These are phyloP conservation scores for Oxyura jamaicensis DNA, from an alignment of 2,113 vertebrate genomes.

Conservation along the genomic window DNA sequence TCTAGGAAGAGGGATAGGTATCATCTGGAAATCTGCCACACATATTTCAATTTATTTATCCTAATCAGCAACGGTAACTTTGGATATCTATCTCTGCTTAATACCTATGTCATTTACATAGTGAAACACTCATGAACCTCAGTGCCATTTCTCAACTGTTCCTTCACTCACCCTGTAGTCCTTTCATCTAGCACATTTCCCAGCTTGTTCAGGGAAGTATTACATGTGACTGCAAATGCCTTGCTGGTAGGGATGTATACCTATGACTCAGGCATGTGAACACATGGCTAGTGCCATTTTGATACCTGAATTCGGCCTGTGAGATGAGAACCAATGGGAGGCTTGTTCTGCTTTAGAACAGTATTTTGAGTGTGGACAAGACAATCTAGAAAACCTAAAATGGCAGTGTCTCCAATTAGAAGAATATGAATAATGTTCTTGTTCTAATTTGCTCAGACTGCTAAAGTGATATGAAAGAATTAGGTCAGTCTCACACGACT, in stretches of 20 bases:
- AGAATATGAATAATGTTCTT: neutral
- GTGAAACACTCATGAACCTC: neutral
- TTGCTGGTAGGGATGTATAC: neutral
- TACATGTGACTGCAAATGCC: neutral
- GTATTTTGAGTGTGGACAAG: neutral
- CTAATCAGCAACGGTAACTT: neutral
- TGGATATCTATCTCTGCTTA: neutral
- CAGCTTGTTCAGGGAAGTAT: neutral
- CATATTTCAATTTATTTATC: neutral
- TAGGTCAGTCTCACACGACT: neutral
- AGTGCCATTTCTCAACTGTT: neutral
- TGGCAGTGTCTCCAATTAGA: neutral
- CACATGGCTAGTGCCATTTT: neutral
- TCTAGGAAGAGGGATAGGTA: neutral
- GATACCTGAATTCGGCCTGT: neutral
- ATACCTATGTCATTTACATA: neutral
- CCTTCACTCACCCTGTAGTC: neutral
- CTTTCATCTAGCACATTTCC: neutral
- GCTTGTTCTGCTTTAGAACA: neutral
- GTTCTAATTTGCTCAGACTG: neutral
- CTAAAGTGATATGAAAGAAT: neutral
- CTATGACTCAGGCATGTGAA: too few relatives aligned
- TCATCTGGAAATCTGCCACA: neutral
- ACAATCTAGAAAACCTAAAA: neutral
- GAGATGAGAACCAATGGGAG: neutral